Evolutionary conservation across 2,888 invertebrate genomes (phyloP).

Genomic region (Polydrusus cervinus): DNA sequence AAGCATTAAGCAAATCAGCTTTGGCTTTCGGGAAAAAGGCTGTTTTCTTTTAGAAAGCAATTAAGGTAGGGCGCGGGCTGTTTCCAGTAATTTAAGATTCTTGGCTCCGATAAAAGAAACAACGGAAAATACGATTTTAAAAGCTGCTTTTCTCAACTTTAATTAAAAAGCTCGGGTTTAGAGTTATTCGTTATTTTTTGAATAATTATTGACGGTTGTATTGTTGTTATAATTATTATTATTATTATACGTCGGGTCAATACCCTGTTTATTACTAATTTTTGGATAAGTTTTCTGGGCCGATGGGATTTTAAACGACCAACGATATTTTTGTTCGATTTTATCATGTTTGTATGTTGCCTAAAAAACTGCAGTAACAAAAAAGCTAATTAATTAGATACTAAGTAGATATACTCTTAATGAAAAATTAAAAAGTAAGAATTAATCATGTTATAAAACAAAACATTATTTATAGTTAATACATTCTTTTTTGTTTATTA

Average conservation of each 20-base stretch:
- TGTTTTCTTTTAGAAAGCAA: constrained; percentile 62
- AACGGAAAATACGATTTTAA: constrained; percentile 35
- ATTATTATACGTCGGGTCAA: too few relatives aligned
- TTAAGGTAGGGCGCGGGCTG: constrained; percentile 59
- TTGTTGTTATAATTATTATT: too few relatives aligned
- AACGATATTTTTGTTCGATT: too few relatives aligned
- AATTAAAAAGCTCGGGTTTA: constrained; percentile 20
- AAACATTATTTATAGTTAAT: neutral
- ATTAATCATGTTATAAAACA: too few relatives aligned
- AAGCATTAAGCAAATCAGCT: constrained; percentile 68
- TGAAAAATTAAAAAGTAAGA: too few relatives aligned
- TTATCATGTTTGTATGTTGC: too few relatives aligned
- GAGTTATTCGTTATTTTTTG: constrained; percentile 1
- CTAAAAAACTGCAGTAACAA: too few relatives aligned
- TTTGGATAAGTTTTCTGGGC: too few relatives aligned
- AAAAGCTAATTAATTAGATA: too few relatives aligned
- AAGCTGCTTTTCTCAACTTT: constrained; percentile 34
- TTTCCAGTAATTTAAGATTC: constrained; percentile 28
- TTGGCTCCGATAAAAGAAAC: constrained; percentile 35
- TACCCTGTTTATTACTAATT: too few relatives aligned
- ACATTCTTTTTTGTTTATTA: neutral
- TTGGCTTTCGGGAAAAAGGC: constrained; percentile 57
- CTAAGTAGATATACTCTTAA: too few relatives aligned
- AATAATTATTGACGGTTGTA: neutral
- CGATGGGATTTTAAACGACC: too few relatives aligned